Evolutionary conservation across 2,888 invertebrate species (phyloP).

Genomic region (Stomorhina lunata): DNA sequence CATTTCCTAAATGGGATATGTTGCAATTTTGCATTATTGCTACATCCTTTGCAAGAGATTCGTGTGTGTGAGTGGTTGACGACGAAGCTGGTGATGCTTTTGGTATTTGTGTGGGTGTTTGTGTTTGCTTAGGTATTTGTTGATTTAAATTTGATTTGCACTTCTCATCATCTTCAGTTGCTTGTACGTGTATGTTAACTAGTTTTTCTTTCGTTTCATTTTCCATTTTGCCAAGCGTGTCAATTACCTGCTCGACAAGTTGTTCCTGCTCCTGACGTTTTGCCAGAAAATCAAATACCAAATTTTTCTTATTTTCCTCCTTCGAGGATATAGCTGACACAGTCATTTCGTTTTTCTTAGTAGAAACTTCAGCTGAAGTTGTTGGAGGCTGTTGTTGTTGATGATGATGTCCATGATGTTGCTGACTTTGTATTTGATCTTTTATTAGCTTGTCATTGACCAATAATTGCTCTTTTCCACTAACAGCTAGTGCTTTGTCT

Average conservation of each 20-base stretch:
- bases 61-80: conserved; percentile 48
- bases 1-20: conserved; percentile 43
- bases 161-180: conserved; percentile 13
- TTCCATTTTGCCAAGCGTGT: conserved; percentile 56
- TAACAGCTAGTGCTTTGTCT: conserved; percentile 55
- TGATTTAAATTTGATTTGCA: conserved; percentile 62
- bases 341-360: conserved; percentile 11
- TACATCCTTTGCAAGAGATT: conserved; percentile 48
- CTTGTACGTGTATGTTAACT: conserved; percentile 38
- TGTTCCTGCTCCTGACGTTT: conserved; percentile 65
- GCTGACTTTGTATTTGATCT: conserved; percentile 24
- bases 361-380: neutral
- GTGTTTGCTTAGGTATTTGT: conserved; percentile 45
- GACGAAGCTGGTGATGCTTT: conserved; percentile 9
- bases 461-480: conserved; percentile 72
- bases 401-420: neutral
- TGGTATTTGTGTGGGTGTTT: neutral
- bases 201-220: conserved; percentile 41
- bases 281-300: conserved; percentile 59
- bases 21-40: conserved; percentile 54
- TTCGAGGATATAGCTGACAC: conserved; percentile 25
- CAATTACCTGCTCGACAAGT: conserved; percentile 66
- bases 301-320: conserved; percentile 51
- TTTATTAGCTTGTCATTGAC: conserved; percentile 50
- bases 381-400: neutral